A percentile compares a stretch with the other conserved stretches of the same genome.
Evolutionary conservation across 2,888 invertebrate species (phyloP).

Genomic region (Parnassius glacialis): DNA sequence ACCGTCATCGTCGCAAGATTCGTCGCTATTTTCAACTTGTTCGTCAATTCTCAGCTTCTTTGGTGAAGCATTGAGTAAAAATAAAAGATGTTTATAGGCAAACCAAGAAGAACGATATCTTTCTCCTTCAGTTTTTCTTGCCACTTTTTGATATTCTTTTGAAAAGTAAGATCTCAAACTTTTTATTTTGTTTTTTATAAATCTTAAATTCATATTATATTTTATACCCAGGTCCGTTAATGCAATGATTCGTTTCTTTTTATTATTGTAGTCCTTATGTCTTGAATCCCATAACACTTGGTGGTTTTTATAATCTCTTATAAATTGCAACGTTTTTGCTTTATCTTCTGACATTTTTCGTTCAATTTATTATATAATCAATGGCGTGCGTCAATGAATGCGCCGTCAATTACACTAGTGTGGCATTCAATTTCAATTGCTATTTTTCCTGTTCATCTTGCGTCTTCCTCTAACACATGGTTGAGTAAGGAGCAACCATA

Average conservation of each 20-base stretch:
- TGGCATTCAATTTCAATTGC: neutral
- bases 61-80: slow-evolving; percentile 23
- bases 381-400: neutral
- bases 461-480: no score
- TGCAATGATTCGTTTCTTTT: slow-evolving; percentile 15
- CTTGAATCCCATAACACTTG: slow-evolving; percentile 17
- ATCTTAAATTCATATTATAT: slow-evolving; percentile 23
- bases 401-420: neutral
- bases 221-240: slow-evolving; percentile 16
- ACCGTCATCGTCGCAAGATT: slow-evolving; percentile 1
- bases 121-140: slow-evolving; percentile 11
- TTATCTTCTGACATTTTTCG: slow-evolving; percentile 12
- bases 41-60: slow-evolving; percentile 18
- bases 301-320: slow-evolving; percentile 21
- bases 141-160: slow-evolving; percentile 26
- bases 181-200: slow-evolving; percentile 28
- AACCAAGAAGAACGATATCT: slow-evolving; percentile 24
- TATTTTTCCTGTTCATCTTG: no score
- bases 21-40: neutral
- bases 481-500: no score
- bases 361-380: neutral
- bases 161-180: slow-evolving; percentile 26
- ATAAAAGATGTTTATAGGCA: slow-evolving; percentile 22
- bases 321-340: slow-evolving; percentile 20
- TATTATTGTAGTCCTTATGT: slow-evolving; percentile 21